phyloP scores from a whole-genome alignment of 2,797 vertebrate genomes.

The Dermochelys coriacea region DNA sequence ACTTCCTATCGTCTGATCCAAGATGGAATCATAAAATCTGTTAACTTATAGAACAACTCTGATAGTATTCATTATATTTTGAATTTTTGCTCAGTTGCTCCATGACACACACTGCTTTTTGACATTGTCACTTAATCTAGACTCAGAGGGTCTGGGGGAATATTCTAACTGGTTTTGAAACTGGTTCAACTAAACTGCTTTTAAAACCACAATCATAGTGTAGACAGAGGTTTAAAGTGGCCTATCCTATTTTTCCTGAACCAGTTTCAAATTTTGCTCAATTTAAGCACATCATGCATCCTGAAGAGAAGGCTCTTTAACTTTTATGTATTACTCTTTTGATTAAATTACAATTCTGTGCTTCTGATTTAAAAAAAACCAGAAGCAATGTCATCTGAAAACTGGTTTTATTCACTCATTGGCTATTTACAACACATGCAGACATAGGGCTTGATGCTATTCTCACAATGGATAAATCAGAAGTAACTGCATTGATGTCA shows the following conservation, averaged over 20 bases:
- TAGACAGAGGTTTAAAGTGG: background rate
- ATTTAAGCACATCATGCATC: background rate
- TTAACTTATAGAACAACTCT: too few species aligned
- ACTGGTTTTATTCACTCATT: slow-evolving; percentile 7
- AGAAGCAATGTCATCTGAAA: background rate
- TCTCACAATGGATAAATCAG: background rate
- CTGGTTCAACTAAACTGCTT: background rate
- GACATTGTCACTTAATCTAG: background rate
- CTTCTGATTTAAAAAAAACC: background rate
- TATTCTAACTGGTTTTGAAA: background rate
- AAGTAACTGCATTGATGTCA: background rate
- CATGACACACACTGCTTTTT: background rate
- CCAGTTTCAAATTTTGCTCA: background rate
- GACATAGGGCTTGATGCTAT: background rate
- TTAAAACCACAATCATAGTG: slow-evolving; percentile 4
- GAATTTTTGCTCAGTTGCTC: too few species aligned
- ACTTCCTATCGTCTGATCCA: too few species aligned
- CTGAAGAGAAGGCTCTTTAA: background rate
- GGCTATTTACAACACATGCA: background rate
- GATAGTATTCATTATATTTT: too few species aligned
- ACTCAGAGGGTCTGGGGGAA: background rate
- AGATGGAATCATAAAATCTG: too few species aligned
- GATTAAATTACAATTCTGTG: background rate
- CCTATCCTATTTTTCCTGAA: background rate
- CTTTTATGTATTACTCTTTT: background rate